Percentiles rank a stretch among this genome's conserved stretches.
These are phyloP conservation scores for Chouioia cunea DNA, from an alignment of 2,888 invertebrate species.

Conservation along the genomic window DNA sequence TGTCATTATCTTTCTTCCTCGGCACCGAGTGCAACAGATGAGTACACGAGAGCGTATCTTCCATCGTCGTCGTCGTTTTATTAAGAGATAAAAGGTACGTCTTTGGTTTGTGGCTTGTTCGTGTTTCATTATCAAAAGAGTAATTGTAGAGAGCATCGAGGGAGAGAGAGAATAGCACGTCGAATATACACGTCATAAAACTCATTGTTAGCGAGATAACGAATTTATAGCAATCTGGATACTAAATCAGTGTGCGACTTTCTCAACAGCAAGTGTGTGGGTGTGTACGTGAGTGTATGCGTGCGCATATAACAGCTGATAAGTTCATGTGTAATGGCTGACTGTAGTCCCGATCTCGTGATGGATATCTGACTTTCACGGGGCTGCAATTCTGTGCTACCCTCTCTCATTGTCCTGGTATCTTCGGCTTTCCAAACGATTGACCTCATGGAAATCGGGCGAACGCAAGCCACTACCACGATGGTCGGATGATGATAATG, in stretches of 20 bases:
- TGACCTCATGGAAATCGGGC: slow-evolving; percentile 52
- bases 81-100: slow-evolving; percentile 33
- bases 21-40: slow-evolving; percentile 31
- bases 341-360: slow-evolving; percentile 47
- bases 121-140: too few species aligned
- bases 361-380: slow-evolving; percentile 46
- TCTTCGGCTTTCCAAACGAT: slow-evolving; percentile 53
- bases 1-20: slow-evolving; percentile 28
- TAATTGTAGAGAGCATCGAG: too few species aligned
- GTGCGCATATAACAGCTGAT: slow-evolving; percentile 39
- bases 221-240: too few species aligned
- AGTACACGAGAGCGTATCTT: slow-evolving; percentile 17
- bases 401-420: slow-evolving; percentile 20
- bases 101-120: too few species aligned
- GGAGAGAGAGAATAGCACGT: too few species aligned
- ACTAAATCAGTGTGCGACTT: too few species aligned
- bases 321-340: slow-evolving; percentile 48
- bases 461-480: neutral
- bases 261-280: too few species aligned
- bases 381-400: too few species aligned
- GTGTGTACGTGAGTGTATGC: too few species aligned
- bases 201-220: too few species aligned
- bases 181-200: too few species aligned
- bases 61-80: slow-evolving; percentile 1
- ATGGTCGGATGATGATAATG: slow-evolving; percentile 31